Percentiles rank a stretch among this genome's conserved stretches.
Conservation (phyloP, 2,113 vertebrate species). For the Acrocephalus arundinaceus region DNA sequence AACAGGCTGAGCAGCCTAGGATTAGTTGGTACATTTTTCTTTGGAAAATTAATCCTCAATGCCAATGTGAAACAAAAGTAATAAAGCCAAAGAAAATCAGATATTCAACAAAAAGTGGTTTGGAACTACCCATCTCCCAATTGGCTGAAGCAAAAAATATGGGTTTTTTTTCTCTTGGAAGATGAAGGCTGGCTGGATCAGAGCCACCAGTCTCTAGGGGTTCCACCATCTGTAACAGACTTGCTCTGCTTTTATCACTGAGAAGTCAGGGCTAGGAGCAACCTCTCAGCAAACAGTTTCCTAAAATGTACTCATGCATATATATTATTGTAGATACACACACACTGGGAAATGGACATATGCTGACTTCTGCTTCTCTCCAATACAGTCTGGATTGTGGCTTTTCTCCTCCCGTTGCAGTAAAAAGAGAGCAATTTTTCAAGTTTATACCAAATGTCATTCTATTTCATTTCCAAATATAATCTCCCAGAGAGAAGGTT, state of each 20-base stretch:
- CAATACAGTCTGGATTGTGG: slow-evolving; percentile 1
- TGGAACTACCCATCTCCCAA: slow-evolving; percentile 14
- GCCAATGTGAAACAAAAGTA: not conserved
- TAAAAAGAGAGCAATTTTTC: slow-evolving; percentile 66
- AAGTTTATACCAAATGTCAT: slow-evolving; percentile 63
- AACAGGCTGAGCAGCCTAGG: not conserved
- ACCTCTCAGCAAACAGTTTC: not conserved
- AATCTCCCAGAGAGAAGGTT: slow-evolving; percentile 61
- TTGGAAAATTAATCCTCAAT: not conserved
- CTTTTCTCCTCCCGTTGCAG: slow-evolving; percentile 50
- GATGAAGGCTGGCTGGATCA: slow-evolving; percentile 20
- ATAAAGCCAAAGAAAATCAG: not conserved
- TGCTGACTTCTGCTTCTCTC: slow-evolving; percentile 62
- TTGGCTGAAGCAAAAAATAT: not conserved
- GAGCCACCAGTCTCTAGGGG: not conserved
- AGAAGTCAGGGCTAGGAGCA: not conserved
- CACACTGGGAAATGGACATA: not conserved
- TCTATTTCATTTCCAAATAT: slow-evolving; percentile 66
- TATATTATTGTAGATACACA: not conserved
- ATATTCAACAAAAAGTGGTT: not conserved
- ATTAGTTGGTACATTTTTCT: not conserved
- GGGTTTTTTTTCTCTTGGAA: not conserved
- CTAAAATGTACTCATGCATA: not conserved
- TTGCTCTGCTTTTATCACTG: not conserved
- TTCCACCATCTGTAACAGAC: not conserved